Evolutionary conservation across 2,888 invertebrate genomes (phyloP).

Genomic region (Brachynemurus nebulosus): DNA sequence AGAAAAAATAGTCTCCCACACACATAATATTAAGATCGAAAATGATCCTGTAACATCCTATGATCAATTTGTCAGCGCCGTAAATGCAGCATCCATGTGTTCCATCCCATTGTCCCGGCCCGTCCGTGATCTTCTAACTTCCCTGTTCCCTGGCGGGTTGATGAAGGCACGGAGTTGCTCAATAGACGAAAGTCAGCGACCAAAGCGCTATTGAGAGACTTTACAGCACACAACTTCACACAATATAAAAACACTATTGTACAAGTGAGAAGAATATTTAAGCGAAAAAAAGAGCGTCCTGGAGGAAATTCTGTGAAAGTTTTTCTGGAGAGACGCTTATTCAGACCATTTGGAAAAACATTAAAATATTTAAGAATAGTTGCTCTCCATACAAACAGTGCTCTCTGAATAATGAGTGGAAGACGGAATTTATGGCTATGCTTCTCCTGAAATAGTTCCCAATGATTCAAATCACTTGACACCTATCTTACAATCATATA

Average conservation of each 20-base stretch:
- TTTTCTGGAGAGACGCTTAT: not conserved
- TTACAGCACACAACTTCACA: not conserved
- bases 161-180: not conserved
- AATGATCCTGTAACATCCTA: not conserved
- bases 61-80: not conserved
- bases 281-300: not conserved
- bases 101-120: not conserved
- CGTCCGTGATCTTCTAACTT: too few relatives aligned
- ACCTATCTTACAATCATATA: not conserved
- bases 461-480: not conserved
- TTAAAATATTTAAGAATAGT: not conserved
- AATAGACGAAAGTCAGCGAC: not conserved
- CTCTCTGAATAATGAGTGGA: not conserved
- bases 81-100: not conserved
- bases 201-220: not conserved
- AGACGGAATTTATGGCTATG: not conserved
- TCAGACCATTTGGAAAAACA: not conserved
- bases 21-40: not conserved
- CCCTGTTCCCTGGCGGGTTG: not conserved
- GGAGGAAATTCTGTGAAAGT: not conserved
- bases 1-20: not conserved
- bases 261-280: not conserved
- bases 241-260: not conserved
- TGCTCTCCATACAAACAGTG: not conserved
- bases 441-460: not conserved